Conservation (phyloP, 2,797 vertebrate genomes). For the Cynodonichthys magdalenae region DNA sequence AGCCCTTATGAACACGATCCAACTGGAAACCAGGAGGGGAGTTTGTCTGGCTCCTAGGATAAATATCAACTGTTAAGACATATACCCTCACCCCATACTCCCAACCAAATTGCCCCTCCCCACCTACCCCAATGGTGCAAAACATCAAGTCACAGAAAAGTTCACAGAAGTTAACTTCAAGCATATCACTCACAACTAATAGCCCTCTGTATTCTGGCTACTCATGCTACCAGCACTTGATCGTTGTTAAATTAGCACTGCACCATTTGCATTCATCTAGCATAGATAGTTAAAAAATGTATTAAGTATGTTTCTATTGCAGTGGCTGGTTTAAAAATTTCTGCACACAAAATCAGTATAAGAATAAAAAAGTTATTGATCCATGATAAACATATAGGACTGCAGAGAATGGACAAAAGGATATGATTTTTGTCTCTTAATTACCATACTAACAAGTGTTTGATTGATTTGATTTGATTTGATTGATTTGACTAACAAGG, state of each 20-base stretch:
- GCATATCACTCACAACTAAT: conserved; percentile 79
- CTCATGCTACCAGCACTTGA: conserved; percentile 69
- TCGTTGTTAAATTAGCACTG: conserved; percentile 63
- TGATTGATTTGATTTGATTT: too few relatives aligned
- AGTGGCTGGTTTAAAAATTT: conserved; percentile 62
- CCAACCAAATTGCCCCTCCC: conserved; percentile 52
- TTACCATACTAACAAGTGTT: conserved; percentile 30
- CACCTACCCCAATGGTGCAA: conserved; percentile 32
- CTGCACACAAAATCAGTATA: conserved; percentile 49
- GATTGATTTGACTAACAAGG: too few relatives aligned
- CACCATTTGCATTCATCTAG: conserved; percentile 48
- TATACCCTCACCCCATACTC: conserved; percentile 19
- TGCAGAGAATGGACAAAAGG: conserved; percentile 40
- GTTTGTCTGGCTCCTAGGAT: conserved; percentile 56
- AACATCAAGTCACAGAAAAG: conserved; percentile 61
- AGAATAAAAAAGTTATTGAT: conserved; percentile 64
- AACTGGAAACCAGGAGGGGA: conserved; percentile 61
- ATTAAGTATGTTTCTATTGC: conserved; percentile 61
- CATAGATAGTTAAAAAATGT: conserved; percentile 51
- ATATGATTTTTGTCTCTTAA: conserved; percentile 37
- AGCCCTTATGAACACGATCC: conserved; percentile 66
- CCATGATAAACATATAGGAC: conserved; percentile 45
- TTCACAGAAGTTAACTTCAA: conserved; percentile 74
- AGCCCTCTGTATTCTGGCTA: conserved; percentile 65
- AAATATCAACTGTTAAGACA: conserved; percentile 60